Evolutionary conservation across 2,888 invertebrate genomes (phyloP), one percentile per base, ranked within the genome.

Genomic region (Lasioglossum vierecki): DNA sequence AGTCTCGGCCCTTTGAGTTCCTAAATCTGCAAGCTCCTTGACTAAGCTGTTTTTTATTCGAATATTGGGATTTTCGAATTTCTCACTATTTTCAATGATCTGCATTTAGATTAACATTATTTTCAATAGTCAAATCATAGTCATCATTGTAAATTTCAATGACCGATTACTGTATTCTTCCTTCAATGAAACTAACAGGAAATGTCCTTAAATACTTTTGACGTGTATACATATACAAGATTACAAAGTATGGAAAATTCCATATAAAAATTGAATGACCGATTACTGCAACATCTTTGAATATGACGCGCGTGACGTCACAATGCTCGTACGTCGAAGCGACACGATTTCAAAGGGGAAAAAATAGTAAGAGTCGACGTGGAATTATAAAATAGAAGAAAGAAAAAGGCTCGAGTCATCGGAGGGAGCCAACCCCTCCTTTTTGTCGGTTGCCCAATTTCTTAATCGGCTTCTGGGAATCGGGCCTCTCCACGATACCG

Each of bases 401-500:
- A 5, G 3, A 30, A 70, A 49, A 75, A 39, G 72, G 66, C n/a
- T 63, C 66, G 82, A 73, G 76, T 82, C 79, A 44, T 80, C 73
- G n/a, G 22, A 39, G 44, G 49, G 22, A 57, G 82, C 76, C 49
- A 22, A n/a, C 39, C 49, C 70, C 13, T n/a, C 70, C 22, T n/a
- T 70, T 70, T 5, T n/a, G 15, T 73, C 44, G 77, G 68, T 88
- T 79, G 79, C 80, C 82, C 81, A 82, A 84, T 83, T 87, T 80
- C 82, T 84, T 88, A 88, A 88, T 86, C 83, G 88, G 79, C 82
- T 87, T 89, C 88, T 76, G 71, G 57, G 88, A 90, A 90, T 73
- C 71, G 72, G 26, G 79, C 39, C n/a, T 30, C 70, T 72, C 66
- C 70, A 77, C 80, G 86, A 86, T 80, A 81, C 79, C 79, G 87